A percentile compares a stretch with the other conserved stretches of the same genome.
phyloP scores from a whole-genome alignment of 2,113 vertebrate genomes.

The Periophthalmodon schlosseri region DNA sequence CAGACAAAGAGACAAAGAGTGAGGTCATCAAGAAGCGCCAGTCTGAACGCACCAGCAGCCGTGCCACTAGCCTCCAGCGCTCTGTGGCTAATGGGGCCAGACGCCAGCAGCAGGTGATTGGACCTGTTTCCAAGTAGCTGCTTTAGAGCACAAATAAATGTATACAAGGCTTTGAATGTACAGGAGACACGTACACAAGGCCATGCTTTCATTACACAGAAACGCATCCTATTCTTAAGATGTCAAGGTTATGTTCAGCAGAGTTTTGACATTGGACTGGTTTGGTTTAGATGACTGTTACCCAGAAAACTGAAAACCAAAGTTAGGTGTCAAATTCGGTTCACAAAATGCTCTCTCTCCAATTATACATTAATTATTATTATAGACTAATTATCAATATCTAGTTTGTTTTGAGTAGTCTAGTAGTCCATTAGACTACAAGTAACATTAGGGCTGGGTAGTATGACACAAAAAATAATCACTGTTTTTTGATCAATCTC shows the following conservation, averaged over 20 bases:
- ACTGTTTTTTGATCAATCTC: too few relatives aligned
- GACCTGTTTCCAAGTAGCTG: constrained; percentile 45
- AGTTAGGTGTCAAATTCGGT: not conserved
- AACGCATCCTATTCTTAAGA: not conserved
- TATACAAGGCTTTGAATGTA: not conserved
- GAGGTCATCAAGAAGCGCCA: constrained; percentile 45
- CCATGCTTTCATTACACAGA: not conserved
- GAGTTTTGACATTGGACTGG: not conserved
- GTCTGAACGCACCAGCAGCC: constrained; percentile 38
- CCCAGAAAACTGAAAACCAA: too few relatives aligned
- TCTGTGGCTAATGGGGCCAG: constrained; percentile 57
- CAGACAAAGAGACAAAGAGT: constrained; percentile 50
- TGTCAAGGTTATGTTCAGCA: not conserved
- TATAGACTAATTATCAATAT: too few relatives aligned
- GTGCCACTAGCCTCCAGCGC: constrained; percentile 44
- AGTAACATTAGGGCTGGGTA: too few relatives aligned
- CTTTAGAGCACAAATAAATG: constrained; percentile 25
- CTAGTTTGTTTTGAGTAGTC: too few relatives aligned
- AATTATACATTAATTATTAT: too few relatives aligned
- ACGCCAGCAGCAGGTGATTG: constrained; percentile 44
- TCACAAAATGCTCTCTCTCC: not conserved
- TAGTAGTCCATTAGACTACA: too few relatives aligned
- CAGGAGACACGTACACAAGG: not conserved
- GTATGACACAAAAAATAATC: too few relatives aligned
- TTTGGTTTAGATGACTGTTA: not conserved